Base-by-base conservation (phyloP, 2,113 vertebrate species). In the Herpailurus yagouaroundi region DNA sequence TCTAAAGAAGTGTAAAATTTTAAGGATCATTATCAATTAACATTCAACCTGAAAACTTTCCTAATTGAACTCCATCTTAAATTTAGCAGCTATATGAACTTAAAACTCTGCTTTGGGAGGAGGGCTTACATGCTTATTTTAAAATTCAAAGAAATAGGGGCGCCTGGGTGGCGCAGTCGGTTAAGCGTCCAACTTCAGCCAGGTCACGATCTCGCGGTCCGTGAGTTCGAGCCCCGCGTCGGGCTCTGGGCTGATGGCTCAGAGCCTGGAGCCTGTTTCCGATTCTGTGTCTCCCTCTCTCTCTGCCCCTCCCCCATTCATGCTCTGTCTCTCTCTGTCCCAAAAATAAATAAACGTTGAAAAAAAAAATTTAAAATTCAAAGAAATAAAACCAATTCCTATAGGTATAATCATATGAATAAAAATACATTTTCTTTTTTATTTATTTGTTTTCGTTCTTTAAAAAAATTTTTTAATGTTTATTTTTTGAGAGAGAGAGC, bases 281-380 rank as follows among this genome's bases (percentile, higher is more conserved):
- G n/a, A n/a, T n/a, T n/a, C n/a, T n/a, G n/a, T n/a, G n/a, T n/a
- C n/a, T n/a, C n/a, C n/a, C n/a, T n/a, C n/a, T n/a, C n/a, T n/a
- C n/a, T n/a, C n/a, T n/a, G n/a, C n/a, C n/a, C n/a, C n/a, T n/a
- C n/a, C n/a, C n/a, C n/a, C n/a, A n/a, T n/a, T n/a, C n/a, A n/a
- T n/a, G n/a, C n/a, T n/a, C n/a, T n/a, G n/a, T n/a, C n/a, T n/a
- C n/a, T n/a, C n/a, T n/a, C n/a, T n/a, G n/a, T n/a, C n/a, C n/a
- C n/a, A n/a, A n/a, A n/a, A n/a, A n/a, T n/a, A n/a, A n/a, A n/a
- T n/a, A n/a, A n/a, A n/a, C n/a, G n/a, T n/a, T n/a, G n/a, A n/a
- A n/a, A n/a, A n/a, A n/a, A n/a, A n/a, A n/a, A n/a, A n/a, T 96
- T 95, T 93, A 94, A 96, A 97, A 84, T 89, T 64, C 89, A 89